These are phyloP conservation scores for Chaetophractus vellerosus DNA, from an alignment of 2,797 vertebrate genomes.

Conservation along the genomic window DNA sequence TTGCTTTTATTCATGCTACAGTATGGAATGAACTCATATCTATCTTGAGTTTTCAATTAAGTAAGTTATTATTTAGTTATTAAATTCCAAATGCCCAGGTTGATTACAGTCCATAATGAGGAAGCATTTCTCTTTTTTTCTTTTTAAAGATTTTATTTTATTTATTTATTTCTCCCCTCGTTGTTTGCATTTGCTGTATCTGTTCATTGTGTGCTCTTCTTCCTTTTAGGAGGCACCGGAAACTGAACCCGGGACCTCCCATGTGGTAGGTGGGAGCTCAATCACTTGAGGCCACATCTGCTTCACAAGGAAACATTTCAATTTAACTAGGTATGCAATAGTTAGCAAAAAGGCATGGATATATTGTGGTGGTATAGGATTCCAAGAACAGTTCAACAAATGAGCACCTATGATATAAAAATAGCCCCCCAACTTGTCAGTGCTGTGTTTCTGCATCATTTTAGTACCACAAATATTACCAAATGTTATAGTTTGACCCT, in stretches of 20 bases:
- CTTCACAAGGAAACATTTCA: background rate
- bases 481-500: background rate
- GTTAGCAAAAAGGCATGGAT: slow-evolving; percentile 38
- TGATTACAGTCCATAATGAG: background rate
- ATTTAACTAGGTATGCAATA: background rate
- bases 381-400: background rate
- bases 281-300: no score
- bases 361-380: background rate
- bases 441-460: slow-evolving; percentile 8
- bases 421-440: background rate
- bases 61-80: slow-evolving; percentile 60
- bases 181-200: no score
- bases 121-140: background rate
- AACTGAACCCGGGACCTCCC: no score
- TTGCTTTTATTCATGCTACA: slow-evolving; percentile 54
- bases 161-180: no score
- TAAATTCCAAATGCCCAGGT: slow-evolving; percentile 77
- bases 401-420: background rate
- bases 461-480: slow-evolving; percentile 43
- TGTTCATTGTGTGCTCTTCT: no score
- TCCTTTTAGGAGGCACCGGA: no score
- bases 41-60: slow-evolving; percentile 81
- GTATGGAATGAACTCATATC: slow-evolving; percentile 62
- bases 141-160: no score
- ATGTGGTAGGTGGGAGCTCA: no score